phyloP scores from a whole-genome alignment of 30 jellyfish, hydroid and myxozoan genomes.

The Rhopilema esculentum region DNA sequence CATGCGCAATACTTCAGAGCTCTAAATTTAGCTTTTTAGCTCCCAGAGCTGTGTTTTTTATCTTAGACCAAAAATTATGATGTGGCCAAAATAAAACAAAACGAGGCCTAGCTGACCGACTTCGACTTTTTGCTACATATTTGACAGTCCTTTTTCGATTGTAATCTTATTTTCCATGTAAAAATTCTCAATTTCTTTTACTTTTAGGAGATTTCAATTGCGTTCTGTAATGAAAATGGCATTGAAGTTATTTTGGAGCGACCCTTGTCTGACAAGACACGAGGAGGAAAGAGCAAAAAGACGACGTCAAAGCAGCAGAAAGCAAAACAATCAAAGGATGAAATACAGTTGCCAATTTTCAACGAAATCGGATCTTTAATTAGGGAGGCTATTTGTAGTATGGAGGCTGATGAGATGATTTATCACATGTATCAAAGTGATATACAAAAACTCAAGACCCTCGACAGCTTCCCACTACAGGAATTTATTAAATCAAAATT shows the following conservation, averaged over 20 bases:
- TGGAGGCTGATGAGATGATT: conserved; percentile 65
- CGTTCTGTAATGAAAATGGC: conserved; percentile 55
- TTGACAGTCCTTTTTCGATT: conserved; percentile 27
- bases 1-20: not conserved
- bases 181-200: conserved; percentile 1
- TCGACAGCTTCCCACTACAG: conserved; percentile 52
- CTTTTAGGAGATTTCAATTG: conserved; percentile 59
- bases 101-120: conserved; percentile 11
- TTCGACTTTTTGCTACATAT: conserved; percentile 4
- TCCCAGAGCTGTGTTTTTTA: not conserved
- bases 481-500: conserved; percentile 17
- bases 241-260: conserved; percentile 38
- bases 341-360: not conserved
- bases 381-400: conserved; percentile 43
- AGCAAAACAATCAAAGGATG: conserved; percentile 11
- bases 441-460: conserved; percentile 58
- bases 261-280: conserved; percentile 20
- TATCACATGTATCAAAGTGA: conserved; percentile 44
- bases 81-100: conserved; percentile 31
- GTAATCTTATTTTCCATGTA: not conserved
- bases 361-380: conserved; percentile 45
- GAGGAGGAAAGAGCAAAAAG: conserved; percentile 4
- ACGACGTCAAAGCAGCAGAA: conserved; percentile 1
- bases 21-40: conserved; percentile 9
- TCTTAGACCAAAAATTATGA: not conserved